Evolutionary conservation across 2,888 invertebrate genomes (phyloP), one percentile per base, ranked within the genome.

Genomic region (Antitype chi): DNA sequence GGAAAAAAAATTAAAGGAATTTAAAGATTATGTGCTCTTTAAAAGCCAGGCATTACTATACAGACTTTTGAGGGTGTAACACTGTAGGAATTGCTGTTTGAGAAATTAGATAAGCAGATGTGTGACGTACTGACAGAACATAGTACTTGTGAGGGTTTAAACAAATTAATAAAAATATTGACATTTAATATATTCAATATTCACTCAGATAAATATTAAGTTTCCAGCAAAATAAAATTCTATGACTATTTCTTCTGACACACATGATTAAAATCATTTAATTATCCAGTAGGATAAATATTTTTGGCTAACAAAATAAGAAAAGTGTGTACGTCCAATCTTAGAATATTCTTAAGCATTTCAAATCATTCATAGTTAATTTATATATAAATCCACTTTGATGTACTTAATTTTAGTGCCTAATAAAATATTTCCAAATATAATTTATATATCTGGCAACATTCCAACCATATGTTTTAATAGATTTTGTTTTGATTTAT

Each of bases 361-460:
- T 20, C 20, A 47, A 53, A 63, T 53, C 5, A 63, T 63, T 63
- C 47, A 8, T 7, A 32, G 20, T 47, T 32, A 20, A 32, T 55
- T 47, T 63, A 74, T 72, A 66, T 84, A 28, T 60, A 64, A 38
- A 28, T 4, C 20, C 62, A 66, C 64, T 83, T 85, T 84, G 86
- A 85, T 60, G 77, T 77, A 57, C 43, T 47, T 47, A 47, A 13
- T 71, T 68, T 11, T 68, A 71, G 28, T 25, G 28, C 5, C 64
- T 60, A 70, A 84, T 80, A 84, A 81, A 86, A 86, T 64, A 73
- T 74, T 69, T 72, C 57, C 32, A 23, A 84, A 68, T 69, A 85
- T 71, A 76, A 85, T 81, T 78, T 68, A 77, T 78, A 67, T 69
- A 70, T 63, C 57, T 87, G 87, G 87, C 87, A 76, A 57, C 9